phyloP scores from a whole-genome alignment of 2,113 vertebrate species.

The Dicrurus megarhynchus region DNA sequence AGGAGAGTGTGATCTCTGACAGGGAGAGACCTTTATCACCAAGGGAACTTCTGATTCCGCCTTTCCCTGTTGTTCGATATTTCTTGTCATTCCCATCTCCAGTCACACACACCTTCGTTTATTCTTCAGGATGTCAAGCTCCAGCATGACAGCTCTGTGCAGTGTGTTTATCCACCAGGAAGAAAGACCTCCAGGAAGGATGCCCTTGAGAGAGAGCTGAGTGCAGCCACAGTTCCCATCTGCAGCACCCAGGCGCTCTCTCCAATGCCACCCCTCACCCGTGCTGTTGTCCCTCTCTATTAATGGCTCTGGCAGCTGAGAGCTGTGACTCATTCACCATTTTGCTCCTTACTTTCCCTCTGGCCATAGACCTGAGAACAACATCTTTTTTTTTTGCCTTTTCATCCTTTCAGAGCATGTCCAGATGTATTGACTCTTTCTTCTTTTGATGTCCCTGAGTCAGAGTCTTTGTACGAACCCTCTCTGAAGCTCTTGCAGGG shows the following conservation, averaged over 20 bases:
- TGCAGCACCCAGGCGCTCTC: not conserved
- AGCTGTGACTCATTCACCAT: not conserved
- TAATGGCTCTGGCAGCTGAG: not conserved
- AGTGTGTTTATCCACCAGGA: not conserved
- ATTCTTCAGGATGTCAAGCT: not conserved
- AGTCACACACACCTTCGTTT: not conserved
- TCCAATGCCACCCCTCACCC: not conserved
- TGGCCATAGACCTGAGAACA: not conserved
- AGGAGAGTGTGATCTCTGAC: not conserved
- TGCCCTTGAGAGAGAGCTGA: not conserved
- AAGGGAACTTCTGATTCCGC: not conserved
- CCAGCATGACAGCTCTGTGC: not conserved
- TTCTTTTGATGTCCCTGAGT: not conserved
- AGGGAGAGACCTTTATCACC: not conserved
- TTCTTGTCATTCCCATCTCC: not conserved
- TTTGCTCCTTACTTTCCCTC: not conserved
- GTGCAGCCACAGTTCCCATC: not conserved
- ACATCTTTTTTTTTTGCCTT: not conserved
- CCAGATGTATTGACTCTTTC: not conserved
- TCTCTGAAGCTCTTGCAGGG: not conserved
- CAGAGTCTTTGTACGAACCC: not conserved
- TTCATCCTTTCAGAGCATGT: not conserved
- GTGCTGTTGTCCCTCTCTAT: not conserved
- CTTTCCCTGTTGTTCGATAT: rapidly evolving
- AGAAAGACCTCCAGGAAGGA: not conserved